Base-by-base conservation (phyloP, 2,797 vertebrate species). In the Danio kyathit region DNA sequence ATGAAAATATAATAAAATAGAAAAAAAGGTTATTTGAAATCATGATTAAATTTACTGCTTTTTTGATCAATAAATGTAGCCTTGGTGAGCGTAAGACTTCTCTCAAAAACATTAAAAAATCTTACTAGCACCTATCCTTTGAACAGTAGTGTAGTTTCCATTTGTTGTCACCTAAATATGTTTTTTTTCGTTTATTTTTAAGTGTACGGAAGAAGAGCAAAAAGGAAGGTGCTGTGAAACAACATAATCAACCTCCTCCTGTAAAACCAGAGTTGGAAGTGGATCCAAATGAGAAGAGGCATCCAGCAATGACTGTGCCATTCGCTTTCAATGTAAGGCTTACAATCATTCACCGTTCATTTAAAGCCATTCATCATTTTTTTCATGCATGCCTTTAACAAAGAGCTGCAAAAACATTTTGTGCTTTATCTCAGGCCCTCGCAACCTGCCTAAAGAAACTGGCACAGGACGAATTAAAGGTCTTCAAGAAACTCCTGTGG, bases 271-370 rank as follows among this genome's bases (percentile, higher is more conserved):
- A 90, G 74, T 76, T 86, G 49, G 43, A 48, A 1, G 29, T 69
- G 65, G 74, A 89, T 10, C 82, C 83, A 57, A 78, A 79, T 60
- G 74, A 83, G 29, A 54, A 72, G 0, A 76, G 51, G 6, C 90
- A 93, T 82, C 91, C 93, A 14, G 88, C 90, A 60, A 64, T 93
- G 77, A 93, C 92, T 0, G 80, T 94, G 64, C 69, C 21, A 0
- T 94, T 92, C 76, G 88, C 89, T 49, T 92, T 94, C 5, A 90
- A 83, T 90, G 93, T 94, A 13, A 79, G 89, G 63, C 10, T 16
- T 65, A 21, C 40, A 56, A 13, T 6, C 40, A 38, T 0, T 19
- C 0, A 5, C 48, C 49, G 46, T 48, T 3, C 14, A 38, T 66
- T 48, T 5, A 76, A 54, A 21, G 40, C 12, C 41, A 57, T 21